These are phyloP conservation scores for Adelges cooleyi DNA, from an alignment of 1,140 invertebrate species.

Conservation along the genomic window DNA sequence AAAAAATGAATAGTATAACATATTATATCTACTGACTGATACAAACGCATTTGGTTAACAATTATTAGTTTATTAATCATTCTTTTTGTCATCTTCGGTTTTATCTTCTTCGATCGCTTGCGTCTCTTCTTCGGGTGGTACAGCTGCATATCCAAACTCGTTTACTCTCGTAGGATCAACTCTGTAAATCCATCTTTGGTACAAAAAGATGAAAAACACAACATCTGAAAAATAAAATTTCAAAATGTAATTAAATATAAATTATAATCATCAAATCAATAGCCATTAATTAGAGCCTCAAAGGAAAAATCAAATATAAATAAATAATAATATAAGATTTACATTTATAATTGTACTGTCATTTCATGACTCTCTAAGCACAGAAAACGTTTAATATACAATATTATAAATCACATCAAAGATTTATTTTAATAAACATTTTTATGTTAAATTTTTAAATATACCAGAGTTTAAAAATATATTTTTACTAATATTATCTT, in stretches of 20 bases:
- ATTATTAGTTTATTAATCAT: neutral
- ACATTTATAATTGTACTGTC: too few relatives aligned
- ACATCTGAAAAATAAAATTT: slow-evolving; percentile 60
- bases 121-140: slow-evolving; percentile 1
- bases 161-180: slow-evolving; percentile 88
- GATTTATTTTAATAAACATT: too few relatives aligned
- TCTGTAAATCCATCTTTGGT: slow-evolving; percentile 96
- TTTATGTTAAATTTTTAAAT: too few relatives aligned
- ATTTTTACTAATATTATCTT: too few relatives aligned
- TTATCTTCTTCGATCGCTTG: slow-evolving; percentile 2
- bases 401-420: too few relatives aligned
- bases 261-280: too few relatives aligned
- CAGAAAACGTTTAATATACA: too few relatives aligned
- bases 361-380: too few relatives aligned
- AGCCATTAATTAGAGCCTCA: too few relatives aligned
- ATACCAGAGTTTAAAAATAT: too few relatives aligned
- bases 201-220: slow-evolving; percentile 96
- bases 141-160: slow-evolving; percentile 86
- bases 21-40: neutral
- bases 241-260: neutral
- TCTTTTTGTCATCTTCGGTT: slow-evolving; percentile 19
- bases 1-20: neutral
- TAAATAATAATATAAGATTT: too few relatives aligned
- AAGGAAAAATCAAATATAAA: too few relatives aligned
- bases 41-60: neutral